phyloP scores from a whole-genome alignment of 2,888 invertebrate genomes.

The Eudemis profundana region DNA sequence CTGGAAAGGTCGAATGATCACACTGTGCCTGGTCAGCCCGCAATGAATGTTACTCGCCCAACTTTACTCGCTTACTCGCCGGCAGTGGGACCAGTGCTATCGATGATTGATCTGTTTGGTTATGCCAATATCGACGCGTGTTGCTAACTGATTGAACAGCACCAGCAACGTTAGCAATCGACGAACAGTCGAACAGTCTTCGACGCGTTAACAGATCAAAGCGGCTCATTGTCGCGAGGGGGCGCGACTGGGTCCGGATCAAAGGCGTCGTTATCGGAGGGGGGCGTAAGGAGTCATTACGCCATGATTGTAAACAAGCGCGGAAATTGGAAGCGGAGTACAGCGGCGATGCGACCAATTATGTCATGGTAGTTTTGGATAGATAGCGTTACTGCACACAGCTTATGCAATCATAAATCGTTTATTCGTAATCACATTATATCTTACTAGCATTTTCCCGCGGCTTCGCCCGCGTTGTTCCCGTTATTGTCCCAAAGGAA shows the following conservation, averaged over 20 bases:
- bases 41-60: no score
- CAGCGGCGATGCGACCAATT: constrained; percentile 13
- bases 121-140: background rate
- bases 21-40: no score
- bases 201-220: background rate
- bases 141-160: background rate
- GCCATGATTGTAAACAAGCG: constrained; percentile 21
- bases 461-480: no score
- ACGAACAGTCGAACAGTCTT: background rate
- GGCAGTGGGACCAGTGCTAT: no score
- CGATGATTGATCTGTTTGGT: background rate
- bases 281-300: constrained; percentile 8
- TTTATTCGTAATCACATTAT: no score
- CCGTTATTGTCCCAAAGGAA: no score
- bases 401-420: no score
- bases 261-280: constrained; percentile 7
- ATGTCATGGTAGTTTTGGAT: background rate
- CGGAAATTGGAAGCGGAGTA: constrained; percentile 28
- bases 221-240: background rate
- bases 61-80: no score
- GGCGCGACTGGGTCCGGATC: constrained; percentile 24
- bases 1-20: no score
- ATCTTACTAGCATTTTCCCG: no score
- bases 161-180: background rate
- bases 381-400: no score